Conservation (phyloP, 2,113 vertebrate species). For the Catharus minimus region DNA sequence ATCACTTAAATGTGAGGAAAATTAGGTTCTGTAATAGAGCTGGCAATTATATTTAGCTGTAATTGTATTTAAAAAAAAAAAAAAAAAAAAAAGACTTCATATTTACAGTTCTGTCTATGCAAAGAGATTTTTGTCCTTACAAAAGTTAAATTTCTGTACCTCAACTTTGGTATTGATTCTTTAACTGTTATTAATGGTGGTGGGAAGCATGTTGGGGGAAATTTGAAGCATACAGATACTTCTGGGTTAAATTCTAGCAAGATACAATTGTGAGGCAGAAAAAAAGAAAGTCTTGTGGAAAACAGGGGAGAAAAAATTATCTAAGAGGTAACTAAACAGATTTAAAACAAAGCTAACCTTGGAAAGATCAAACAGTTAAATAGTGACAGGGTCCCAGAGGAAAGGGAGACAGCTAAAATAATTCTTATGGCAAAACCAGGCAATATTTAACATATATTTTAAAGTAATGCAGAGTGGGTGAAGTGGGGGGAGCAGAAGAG, state of each 20-base stretch:
- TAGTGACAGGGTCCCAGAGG: neutral
- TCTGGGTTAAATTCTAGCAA: neutral
- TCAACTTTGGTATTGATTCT: neutral
- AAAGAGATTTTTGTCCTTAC: neutral
- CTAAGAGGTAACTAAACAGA: neutral
- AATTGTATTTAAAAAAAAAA: too few relatives aligned
- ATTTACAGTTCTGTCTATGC: neutral
- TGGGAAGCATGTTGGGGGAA: neutral
- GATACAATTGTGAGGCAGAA: neutral
- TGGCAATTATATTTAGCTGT: neutral
- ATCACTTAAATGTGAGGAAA: neutral
- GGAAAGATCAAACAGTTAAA: neutral
- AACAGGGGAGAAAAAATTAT: neutral
- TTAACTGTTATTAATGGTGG: neutral
- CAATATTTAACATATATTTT: neutral
- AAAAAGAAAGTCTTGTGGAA: neutral
- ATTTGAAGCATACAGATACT: neutral
- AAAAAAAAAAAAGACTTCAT: fast-evolving
- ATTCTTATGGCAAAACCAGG: neutral
- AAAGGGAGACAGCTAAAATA: neutral
- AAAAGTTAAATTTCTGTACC: neutral
- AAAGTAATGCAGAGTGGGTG: neutral
- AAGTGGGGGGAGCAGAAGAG: neutral
- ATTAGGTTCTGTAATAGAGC: neutral
- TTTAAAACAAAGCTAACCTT: neutral